A percentile compares a stretch with the other conserved stretches of the same genome.
These are phyloP conservation scores for Hirudinaria manillensis DNA, from an alignment of 2,888 invertebrate species.

Conservation along the genomic window DNA sequence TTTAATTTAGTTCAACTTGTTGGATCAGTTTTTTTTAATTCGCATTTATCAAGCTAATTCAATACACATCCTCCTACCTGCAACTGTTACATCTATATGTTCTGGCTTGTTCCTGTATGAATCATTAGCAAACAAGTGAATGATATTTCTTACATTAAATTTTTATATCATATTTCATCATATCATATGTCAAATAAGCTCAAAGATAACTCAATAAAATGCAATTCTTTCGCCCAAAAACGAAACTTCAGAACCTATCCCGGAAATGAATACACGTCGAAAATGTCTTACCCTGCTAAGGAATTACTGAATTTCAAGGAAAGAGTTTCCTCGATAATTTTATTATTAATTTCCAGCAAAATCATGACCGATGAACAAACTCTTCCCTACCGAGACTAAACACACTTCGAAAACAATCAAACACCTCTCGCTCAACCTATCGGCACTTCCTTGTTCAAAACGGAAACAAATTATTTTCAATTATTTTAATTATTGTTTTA, in stretches of 20 bases:
- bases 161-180: too few species aligned
- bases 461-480: constrained; percentile 19
- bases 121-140: neutral
- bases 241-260: neutral
- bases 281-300: constrained; percentile 75
- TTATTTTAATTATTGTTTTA: constrained; percentile 7
- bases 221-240: neutral
- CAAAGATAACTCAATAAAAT: too few species aligned
- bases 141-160: neutral
- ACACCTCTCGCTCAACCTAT: neutral
- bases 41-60: too few species aligned
- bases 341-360: constrained; percentile 91
- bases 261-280: constrained; percentile 25
- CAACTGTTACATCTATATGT: constrained; percentile 25
- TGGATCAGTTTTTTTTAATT: too few species aligned
- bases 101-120: constrained; percentile 21
- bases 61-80: neutral
- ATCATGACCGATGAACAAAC: constrained; percentile 50
- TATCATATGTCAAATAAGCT: too few species aligned
- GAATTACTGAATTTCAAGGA: constrained; percentile 92
- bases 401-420: neutral
- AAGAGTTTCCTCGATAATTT: constrained; percentile 94
- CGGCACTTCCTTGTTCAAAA: constrained; percentile 11
- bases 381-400: too few species aligned
- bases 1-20: too few species aligned